Evolutionary conservation across 2,888 invertebrate genomes (phyloP), one percentile per base, ranked within the genome.

Genomic region (Scaptomyza reducta): DNA sequence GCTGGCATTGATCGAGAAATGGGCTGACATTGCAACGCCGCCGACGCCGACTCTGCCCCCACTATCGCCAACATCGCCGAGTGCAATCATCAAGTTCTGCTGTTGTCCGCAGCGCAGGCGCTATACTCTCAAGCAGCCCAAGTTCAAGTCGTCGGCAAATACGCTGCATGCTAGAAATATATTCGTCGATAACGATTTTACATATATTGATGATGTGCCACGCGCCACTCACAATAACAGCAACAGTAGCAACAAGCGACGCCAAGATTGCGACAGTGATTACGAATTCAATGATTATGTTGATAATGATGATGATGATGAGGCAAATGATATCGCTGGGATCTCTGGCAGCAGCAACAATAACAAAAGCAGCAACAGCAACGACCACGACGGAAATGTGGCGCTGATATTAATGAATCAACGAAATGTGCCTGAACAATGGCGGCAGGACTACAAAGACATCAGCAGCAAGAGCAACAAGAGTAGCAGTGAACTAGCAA

Each of bases 1-100:
- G 87, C 77, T 91, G 90, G 89, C 90, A 85, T 88, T 89, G 81
- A 85, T 88, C 73, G 87, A 90, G 74, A 89, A 90, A 89, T 90
- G 90, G 90, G 88, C 90, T 87, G 88, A 90, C 76, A 87, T 89
- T 70, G 87, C 80, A 70, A 76, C 84, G 71, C 75, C 87, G 74
- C 76, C 84, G 81, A 79, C 82, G 70, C 79, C 81, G 62, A 69
- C 77, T 55, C 54, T 81, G 74, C 82, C 80, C 65, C 69, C 89
- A 46, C 71, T 85, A 72, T 90, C 90, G 64, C 90, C 90, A 69
- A 90, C 90, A 69, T 90, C 90, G 47, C 90, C 90, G 65, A 87
- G 87, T 31, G 80, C 89, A 59, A 89, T 89, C 47, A 89, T 89
- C 18, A 90, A 87, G 69, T 89, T 90, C 51, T 90, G 90, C 59